Evolutionary conservation across 1,140 invertebrate species (phyloP).

Genomic region (Micrasema longulum): DNA sequence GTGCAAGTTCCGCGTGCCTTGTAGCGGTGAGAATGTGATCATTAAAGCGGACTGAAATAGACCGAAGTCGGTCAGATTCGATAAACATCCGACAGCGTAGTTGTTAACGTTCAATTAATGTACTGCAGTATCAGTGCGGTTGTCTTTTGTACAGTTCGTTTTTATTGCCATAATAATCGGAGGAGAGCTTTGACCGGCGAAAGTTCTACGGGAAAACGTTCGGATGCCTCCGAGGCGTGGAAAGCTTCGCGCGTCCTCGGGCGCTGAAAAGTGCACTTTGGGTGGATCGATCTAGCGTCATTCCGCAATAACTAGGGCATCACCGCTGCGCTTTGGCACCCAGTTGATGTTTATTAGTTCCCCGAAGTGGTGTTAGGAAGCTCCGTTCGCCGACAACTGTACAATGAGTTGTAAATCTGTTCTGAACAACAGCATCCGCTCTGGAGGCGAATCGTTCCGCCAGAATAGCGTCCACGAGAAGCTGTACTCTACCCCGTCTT

Average conservation of each 20-base stretch:
- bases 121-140: slow-evolving; percentile 53
- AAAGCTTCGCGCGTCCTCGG: slow-evolving; percentile 58
- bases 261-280: slow-evolving; percentile 28
- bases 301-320: slow-evolving; percentile 32
- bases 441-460: slow-evolving; percentile 58
- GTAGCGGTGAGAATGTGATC: slow-evolving; percentile 40
- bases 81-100: slow-evolving; percentile 50
- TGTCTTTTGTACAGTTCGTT: slow-evolving; percentile 46
- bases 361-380: not conserved
- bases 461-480: slow-evolving; percentile 54
- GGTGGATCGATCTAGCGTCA: slow-evolving; percentile 17
- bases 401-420: slow-evolving; percentile 64
- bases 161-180: slow-evolving; percentile 37
- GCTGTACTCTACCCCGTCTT: slow-evolving; percentile 59
- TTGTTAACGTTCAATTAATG: slow-evolving; percentile 43
- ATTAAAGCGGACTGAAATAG: slow-evolving; percentile 46
- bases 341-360: not conserved
- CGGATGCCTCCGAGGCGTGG: no score
- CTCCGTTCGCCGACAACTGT: not conserved
- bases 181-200: not conserved
- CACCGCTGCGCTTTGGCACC: slow-evolving; percentile 5
- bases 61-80: slow-evolving; percentile 25
- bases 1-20: slow-evolving; percentile 12
- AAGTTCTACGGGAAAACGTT: no score
- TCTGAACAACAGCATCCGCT: slow-evolving; percentile 63